Base-by-base conservation (phyloP, 2,888 invertebrate species). In the Meliscaeva auricollis region DNA sequence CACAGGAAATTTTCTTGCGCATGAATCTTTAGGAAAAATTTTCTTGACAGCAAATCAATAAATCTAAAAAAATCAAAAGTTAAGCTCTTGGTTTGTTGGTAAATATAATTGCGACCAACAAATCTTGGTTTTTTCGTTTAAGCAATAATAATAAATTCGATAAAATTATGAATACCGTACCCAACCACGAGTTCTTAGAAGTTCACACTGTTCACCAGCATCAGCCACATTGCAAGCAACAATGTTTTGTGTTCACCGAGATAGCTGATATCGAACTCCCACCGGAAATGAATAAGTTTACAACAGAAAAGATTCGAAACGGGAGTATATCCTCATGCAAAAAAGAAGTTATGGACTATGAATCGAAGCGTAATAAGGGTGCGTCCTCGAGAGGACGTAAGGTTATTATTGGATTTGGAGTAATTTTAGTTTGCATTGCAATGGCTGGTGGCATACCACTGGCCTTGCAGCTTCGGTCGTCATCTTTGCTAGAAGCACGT, bases 401-500 rank as follows among this genome's bases (percentile, higher is more conserved):
- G 41, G 89, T 92, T 56, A 73, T 92, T 0, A 88, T 91, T 0
- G 90, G 90, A 8, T 72, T 91, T 22, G 90, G 89, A 30, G 87
- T 91, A 3, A 89, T 92, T 44, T 68, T 92, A 2, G 88, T 91
- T 13, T 91, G 92, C 60, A 90, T 92, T 76, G 91, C 90, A 4
- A 90, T 92, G 89, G 92, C 92, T 17, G 92, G 91, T 0, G 92
- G 92, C 1, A 92, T 94, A 68, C 94, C 94, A 2, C 88, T 94
- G 74, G 94, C 93, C 1, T 89, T 94, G 20, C 94, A 94, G 87
- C 88, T 94, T 52, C 91, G 94, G 17, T 93, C 94, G 50, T 94
- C 94, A 0, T 94, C 94, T 32, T 89, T 94, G 60, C 88, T 94
- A 58, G 94, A 94, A 89, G 94, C 94, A 0, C 92, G 94, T 11